Evolutionary conservation across 1,140 invertebrate genomes (phyloP), one percentile per base, ranked within the genome.

Genomic region (Panagrolaimus sp.): DNA sequence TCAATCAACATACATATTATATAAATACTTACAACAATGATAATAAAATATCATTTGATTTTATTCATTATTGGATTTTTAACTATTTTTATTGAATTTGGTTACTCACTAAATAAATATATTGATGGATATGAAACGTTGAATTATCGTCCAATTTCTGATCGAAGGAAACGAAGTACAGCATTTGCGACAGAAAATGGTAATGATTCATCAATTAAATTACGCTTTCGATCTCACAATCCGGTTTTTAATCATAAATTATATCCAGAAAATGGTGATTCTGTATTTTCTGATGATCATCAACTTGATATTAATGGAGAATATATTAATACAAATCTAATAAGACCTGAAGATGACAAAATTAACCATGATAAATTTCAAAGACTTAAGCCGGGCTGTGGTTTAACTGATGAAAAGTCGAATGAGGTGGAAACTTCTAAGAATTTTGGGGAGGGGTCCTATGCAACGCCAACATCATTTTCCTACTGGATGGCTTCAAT

Each of bases 111-210:
- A 70, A 96, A 91, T 86, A 91, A 93, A 85, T 96, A 95, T 85
- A 91, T 98, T 80, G 88, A 88, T 65, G 90, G 95, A 85, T 97
- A 91, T 85, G 93, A 96, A 84, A 87, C 89, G 72, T 86, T 97
- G 72, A 88, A 88, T 65, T 97, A 97, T 86, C 89, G 11, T 81
- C 86, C 75, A 31, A 74, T 82, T 87, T 73, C 85, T 88, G 90
- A 81, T 84, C 88, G 77, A 87, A 87, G 77, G 90, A 89, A 85
- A 87, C 89, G 82, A 89, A 82, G 63, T 38, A 66, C 66, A 63
- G n/a, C n/a, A n/a, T n/a, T n/a, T n/a, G n/a, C n/a, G n/a, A n/a
- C n/a, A n/a, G 72, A 67, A 63, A 68, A 68, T 66, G 84, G 85
- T 9, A 77, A 80, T 72, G 85, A 86, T 76, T 87, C 88, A 77